phyloP scores from a whole-genome alignment of 2,797 vertebrate species.

The Hipposideros larvatus region DNA sequence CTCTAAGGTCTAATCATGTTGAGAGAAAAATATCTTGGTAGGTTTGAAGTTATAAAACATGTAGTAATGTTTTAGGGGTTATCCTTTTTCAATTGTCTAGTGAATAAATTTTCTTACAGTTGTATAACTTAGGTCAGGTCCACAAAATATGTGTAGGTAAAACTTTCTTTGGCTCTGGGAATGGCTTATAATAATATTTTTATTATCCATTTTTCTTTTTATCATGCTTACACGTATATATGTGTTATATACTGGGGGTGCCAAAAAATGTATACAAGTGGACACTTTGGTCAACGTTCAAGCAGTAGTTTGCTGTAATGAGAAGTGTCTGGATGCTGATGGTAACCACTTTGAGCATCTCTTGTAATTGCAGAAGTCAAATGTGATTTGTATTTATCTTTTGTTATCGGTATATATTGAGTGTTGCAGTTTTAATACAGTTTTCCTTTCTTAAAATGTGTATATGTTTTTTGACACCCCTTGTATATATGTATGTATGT shows the following conservation, averaged over 20 bases:
- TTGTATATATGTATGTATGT: neutral
- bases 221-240: neutral
- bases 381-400: too few relatives aligned
- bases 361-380: too few relatives aligned
- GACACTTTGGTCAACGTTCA: too few relatives aligned
- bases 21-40: conserved; percentile 24
- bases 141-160: conserved; percentile 22
- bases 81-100: conserved; percentile 18
- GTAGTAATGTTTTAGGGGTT: conserved; percentile 12
- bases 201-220: neutral
- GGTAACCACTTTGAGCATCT: too few relatives aligned
- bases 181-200: neutral
- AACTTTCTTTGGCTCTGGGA: neutral
- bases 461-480: too few relatives aligned
- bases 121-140: neutral
- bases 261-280: too few relatives aligned
- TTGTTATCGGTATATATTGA: too few relatives aligned
- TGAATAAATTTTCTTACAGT: conserved; percentile 56
- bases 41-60: conserved; percentile 30
- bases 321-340: too few relatives aligned
- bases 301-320: too few relatives aligned
- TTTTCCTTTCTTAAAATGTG: too few relatives aligned
- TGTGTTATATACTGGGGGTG: too few relatives aligned
- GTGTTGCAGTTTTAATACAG: too few relatives aligned
- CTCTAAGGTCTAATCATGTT: conserved; percentile 42